A percentile compares a stretch with the other conserved stretches of the same genome.
Conservation (phyloP, 2,888 invertebrate species). For the Sarcophaga caerulescens region DNA sequence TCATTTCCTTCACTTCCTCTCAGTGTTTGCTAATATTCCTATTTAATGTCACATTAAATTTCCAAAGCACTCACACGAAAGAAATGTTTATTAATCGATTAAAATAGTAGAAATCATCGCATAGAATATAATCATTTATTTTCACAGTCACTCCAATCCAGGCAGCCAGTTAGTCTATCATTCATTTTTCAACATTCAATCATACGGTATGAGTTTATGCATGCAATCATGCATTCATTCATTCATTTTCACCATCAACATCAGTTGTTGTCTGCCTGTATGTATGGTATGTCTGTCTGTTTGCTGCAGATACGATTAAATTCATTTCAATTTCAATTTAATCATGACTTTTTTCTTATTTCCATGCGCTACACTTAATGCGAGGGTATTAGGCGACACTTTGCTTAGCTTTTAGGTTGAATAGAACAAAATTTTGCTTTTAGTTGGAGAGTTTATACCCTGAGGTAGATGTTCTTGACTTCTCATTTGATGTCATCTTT, state of each 20-base stretch:
- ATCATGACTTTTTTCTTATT: conserved; percentile 38
- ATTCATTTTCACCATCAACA: conserved; percentile 71
- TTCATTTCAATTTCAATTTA: conserved; percentile 57
- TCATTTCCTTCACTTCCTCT: too few relatives aligned
- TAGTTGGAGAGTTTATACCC: not conserved
- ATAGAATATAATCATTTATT: conserved; percentile 15
- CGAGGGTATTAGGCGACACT: not conserved
- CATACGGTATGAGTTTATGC: conserved; percentile 33
- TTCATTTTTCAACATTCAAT: conserved; percentile 65
- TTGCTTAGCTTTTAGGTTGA: not conserved
- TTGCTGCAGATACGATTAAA: conserved; percentile 41
- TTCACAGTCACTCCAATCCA: not conserved
- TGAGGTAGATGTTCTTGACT: not conserved
- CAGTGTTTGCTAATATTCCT: too few relatives aligned
- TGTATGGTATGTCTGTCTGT: not conserved
- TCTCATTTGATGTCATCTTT: too few relatives aligned
- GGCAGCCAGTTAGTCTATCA: conserved; percentile 4
- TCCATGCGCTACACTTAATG: not conserved
- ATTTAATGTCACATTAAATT: not conserved
- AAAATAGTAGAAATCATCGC: not conserved
- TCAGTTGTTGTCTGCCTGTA: conserved; percentile 11
- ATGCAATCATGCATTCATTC: conserved; percentile 76
- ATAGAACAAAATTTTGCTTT: too few relatives aligned
- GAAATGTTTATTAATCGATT: not conserved
- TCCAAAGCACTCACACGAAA: not conserved